phyloP scores from a whole-genome alignment of 2,888 invertebrate genomes.

The Villa cingulata region DNA sequence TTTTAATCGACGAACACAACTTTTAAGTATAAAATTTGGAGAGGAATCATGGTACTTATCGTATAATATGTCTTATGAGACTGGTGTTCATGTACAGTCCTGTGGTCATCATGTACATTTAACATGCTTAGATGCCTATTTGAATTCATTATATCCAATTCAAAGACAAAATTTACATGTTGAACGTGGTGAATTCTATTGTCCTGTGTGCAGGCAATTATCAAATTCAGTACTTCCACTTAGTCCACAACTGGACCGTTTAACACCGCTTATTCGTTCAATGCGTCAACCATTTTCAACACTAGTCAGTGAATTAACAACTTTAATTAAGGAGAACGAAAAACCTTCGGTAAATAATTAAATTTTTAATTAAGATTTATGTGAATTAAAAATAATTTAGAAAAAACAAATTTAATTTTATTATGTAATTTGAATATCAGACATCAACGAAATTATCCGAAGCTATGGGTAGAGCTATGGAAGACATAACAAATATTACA shows the following conservation, averaged over 20 bases:
- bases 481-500: constrained; percentile 82
- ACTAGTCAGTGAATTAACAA: constrained; percentile 37
- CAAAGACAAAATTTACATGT: constrained; percentile 60
- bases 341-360: constrained; percentile 45
- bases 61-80: constrained; percentile 74
- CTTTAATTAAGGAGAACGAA: constrained; percentile 53
- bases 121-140: constrained; percentile 83
- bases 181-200: constrained; percentile 79
- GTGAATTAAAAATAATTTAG: too few species aligned
- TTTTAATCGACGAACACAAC: constrained; percentile 62
- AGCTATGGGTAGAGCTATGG: constrained; percentile 86
- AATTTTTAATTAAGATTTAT: too few species aligned
- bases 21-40: constrained; percentile 62
- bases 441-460: constrained; percentile 60
- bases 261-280: constrained; percentile 49
- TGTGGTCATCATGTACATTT: constrained; percentile 96
- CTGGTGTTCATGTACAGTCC: constrained; percentile 85
- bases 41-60: constrained; percentile 68
- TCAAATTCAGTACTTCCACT: constrained; percentile 82
- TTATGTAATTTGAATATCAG: constrained; percentile 28
- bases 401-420: too few species aligned
- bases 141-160: constrained; percentile 67
- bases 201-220: constrained; percentile 86
- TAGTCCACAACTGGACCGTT: constrained; percentile 55
- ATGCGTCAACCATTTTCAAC: constrained; percentile 34